Conservation (phyloP, 92 coral and sea anemone genomes). For the Epizoanthus illoricatus region DNA sequence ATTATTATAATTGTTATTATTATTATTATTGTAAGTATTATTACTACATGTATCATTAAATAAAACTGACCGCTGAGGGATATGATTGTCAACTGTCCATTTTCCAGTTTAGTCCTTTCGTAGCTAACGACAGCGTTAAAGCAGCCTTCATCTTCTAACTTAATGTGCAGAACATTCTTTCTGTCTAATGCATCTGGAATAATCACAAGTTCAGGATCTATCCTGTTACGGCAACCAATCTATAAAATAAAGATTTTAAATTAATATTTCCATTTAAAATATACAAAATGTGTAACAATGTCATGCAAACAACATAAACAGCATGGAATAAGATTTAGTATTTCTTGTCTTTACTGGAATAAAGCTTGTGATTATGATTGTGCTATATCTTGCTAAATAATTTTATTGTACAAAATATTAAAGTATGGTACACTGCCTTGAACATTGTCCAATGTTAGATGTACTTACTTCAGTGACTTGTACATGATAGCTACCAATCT, state of each 20-base stretch:
- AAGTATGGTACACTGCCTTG: no score
- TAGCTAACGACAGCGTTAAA: constrained; percentile 78
- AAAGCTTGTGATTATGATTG: no score
- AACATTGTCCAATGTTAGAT: no score
- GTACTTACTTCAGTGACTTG: constrained; percentile 59
- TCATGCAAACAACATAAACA: no score
- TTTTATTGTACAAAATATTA: no score
- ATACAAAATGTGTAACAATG: no score
- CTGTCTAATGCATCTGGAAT: constrained; percentile 61
- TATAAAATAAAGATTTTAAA: constrained; percentile 18
- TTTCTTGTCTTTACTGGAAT: no score
- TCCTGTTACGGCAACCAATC: constrained; percentile 71
- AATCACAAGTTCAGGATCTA: constrained; percentile 88
- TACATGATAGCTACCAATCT: constrained; percentile 65
- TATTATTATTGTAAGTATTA: no score
- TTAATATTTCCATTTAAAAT: no score
- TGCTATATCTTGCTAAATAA: no score
- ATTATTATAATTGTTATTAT: no score
- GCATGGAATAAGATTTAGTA: no score
- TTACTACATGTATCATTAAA: neutral
- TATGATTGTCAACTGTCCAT: constrained; percentile 71
- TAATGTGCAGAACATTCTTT: constrained; percentile 78
- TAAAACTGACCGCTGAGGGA: constrained; percentile 80
- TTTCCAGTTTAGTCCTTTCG: constrained; percentile 63
- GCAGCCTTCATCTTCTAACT: constrained; percentile 87